Conservation (phyloP, 2,888 invertebrate species). For the Caenorhabditis uteleia region DNA sequence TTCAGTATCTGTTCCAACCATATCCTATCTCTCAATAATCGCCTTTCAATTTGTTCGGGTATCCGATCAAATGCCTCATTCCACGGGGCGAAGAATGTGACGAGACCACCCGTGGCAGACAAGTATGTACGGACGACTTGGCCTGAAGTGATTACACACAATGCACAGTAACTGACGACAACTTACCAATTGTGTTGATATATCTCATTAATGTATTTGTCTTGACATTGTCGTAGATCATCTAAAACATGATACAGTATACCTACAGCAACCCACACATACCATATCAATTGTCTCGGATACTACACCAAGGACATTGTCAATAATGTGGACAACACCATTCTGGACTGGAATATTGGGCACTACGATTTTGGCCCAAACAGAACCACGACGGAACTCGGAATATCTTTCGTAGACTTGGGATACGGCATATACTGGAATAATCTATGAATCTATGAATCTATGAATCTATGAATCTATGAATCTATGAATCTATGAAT, state of each 20-base stretch:
- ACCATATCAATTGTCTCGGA: conserved; percentile 69
- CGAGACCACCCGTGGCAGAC: conserved; percentile 64
- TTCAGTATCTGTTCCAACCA: conserved; percentile 70
- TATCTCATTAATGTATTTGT: conserved; percentile 67
- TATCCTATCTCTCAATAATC: conserved; percentile 67
- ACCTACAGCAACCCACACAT: not conserved
- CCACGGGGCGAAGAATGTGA: conserved; percentile 70
- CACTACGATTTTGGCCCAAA: conserved; percentile 69
- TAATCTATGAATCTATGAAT: not conserved
- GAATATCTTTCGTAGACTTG: conserved; percentile 69
- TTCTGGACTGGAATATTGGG: conserved; percentile 70
- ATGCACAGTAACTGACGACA: not conserved
- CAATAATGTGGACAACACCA: conserved; percentile 70
- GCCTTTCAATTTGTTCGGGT: conserved; percentile 68
- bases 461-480: too few species aligned
- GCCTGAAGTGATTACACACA: conserved; percentile 30
- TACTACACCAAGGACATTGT: conserved; percentile 69
- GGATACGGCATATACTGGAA: conserved; percentile 68
- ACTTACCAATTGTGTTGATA: conserved; percentile 67
- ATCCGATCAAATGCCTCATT: conserved; percentile 70
- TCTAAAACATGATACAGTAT: conserved; percentile 24
- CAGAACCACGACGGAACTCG: conserved; percentile 68
- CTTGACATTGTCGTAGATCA: conserved; percentile 61
- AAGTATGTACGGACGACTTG: conserved; percentile 65
- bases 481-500: not conserved